A percentile compares a stretch with the other conserved stretches of the same genome.
Conservation (phyloP, 2,888 invertebrate genomes). For the Pteria penguin region DNA sequence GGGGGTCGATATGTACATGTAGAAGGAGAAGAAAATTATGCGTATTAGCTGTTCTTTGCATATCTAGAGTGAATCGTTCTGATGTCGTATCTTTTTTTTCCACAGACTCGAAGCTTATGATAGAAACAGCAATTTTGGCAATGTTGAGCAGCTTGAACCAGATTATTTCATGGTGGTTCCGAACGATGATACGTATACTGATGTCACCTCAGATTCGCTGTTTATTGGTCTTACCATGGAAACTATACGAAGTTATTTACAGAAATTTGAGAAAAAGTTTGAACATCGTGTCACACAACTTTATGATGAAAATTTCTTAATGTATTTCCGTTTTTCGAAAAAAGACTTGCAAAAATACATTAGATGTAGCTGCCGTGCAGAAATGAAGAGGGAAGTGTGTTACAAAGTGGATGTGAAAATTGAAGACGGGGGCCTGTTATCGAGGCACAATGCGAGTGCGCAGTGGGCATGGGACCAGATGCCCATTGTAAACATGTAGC, state of each 20-base stretch:
- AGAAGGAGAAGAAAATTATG: no score
- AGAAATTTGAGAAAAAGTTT: conserved; percentile 19
- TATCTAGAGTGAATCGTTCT: no score
- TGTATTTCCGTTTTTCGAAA: conserved; percentile 16
- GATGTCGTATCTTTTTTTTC: not conserved
- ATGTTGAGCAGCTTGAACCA: conserved; percentile 16
- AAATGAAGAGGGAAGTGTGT: not conserved
- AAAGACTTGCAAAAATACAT: not conserved
- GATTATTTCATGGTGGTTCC: conserved; percentile 41
- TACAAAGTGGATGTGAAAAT: not conserved
- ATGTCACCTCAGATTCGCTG: conserved; percentile 33
- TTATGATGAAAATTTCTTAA: conserved; percentile 40
- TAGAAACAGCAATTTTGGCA: conserved; percentile 46
- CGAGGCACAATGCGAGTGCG: conserved; percentile 16
- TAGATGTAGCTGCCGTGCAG: not conserved
- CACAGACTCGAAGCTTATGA: conserved; percentile 55
- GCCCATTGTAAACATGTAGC: conserved; percentile 25
- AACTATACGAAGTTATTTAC: conserved; percentile 11
- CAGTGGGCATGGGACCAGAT: conserved; percentile 3
- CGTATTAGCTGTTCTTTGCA: no score
- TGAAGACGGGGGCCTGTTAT: not conserved
- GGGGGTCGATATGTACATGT: no score
- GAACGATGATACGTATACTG: conserved; percentile 15
- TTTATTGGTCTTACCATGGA: conserved; percentile 18
- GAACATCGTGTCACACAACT: conserved; percentile 21